Base-by-base conservation (phyloP, 2,797 vertebrate genomes). In the Columba guinea region DNA sequence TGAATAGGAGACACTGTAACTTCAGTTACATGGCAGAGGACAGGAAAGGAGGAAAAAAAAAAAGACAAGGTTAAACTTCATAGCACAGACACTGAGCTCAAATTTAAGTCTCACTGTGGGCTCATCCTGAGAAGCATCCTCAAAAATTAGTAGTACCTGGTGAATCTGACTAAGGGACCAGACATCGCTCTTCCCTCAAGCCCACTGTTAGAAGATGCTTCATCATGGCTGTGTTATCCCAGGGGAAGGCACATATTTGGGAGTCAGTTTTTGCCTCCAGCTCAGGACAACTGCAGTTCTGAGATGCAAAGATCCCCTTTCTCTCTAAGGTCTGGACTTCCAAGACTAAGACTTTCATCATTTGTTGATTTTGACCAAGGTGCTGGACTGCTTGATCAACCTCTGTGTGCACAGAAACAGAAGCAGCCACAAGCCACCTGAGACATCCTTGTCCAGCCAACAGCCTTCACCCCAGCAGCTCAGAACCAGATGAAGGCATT, bases 201-300 rank as follows among this genome's bases (percentile, higher is more conserved):
- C 21, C 7, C 28, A 9, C 46, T 19, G 0, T 23, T 19, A 13
- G 20, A 10, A 64, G 27, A 26, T 5, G 20, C 53, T 87, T n/a
- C 64, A 51, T 26, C 28, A 46, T 1, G 3, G 56, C 7, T 14
- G 13, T 0, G 1, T 28, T 28, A 44, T 59, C 32, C 16, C n/a
- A 73, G 2, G 3, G 22, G 27, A 64, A 60, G 0, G 0, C 22
- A 28, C 4, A 1, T 17, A 35, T 26, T 28, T n/a, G 19, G 11
- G 22, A 37, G 14, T 32, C 37, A 52, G 26, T 20, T 62, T 78
- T 62, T 51, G 65, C 34, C 41, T 73, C 26, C 51, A 59, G 11
- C 37, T 59, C 46, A 52, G 15, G 7, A 34, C 2, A 34, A 18
- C 16, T 28, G 37, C 24, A 32, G n/a, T 28, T 49, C 46, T 32